Evolutionary conservation across 2,888 invertebrate species (phyloP).

Genomic region (Amblyjoppa proteus): DNA sequence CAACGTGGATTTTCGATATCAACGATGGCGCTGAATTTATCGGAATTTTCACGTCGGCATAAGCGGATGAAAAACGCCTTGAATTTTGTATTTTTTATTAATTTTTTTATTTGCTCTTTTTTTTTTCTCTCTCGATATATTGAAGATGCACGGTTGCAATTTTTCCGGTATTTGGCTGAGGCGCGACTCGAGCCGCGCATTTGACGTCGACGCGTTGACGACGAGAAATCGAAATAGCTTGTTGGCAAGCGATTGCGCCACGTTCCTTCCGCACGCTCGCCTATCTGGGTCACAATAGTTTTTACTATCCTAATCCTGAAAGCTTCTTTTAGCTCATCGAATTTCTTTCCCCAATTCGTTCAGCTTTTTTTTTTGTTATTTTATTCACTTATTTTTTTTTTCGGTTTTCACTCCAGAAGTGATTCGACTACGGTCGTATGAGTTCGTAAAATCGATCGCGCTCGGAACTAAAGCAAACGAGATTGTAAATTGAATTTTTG

Average conservation of each 20-base stretch:
- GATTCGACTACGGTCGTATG: not conserved
- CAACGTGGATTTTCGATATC: not conserved
- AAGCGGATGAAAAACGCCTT: conserved; percentile 1
- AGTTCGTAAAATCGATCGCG: not conserved
- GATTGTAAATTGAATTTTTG: not conserved
- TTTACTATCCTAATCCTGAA: conserved; percentile 16
- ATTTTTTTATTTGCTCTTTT: not conserved
- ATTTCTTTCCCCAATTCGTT: not conserved
- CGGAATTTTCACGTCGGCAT: not conserved
- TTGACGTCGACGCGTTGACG: conserved; percentile 13
- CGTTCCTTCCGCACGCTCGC: conserved; percentile 2
- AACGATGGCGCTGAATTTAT: not conserved
- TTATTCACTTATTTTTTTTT: not conserved
- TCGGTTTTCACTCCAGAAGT: not conserved
- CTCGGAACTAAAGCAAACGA: not conserved
- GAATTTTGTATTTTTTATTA: not conserved
- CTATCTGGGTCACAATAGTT: conserved; percentile 19
- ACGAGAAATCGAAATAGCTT: conserved; percentile 5
- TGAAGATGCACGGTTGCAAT: not conserved
- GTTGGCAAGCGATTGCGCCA: conserved; percentile 16
- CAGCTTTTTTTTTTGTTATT: not conserved
- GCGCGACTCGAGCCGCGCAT: not conserved
- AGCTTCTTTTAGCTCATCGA: not conserved
- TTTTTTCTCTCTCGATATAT: not conserved
- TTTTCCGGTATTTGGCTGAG: conserved; percentile 8